Percentiles rank a stretch among this genome's conserved stretches.
Evolutionary conservation across 2,113 vertebrate species (phyloP).

Genomic region (Mohoua ochrocephala): DNA sequence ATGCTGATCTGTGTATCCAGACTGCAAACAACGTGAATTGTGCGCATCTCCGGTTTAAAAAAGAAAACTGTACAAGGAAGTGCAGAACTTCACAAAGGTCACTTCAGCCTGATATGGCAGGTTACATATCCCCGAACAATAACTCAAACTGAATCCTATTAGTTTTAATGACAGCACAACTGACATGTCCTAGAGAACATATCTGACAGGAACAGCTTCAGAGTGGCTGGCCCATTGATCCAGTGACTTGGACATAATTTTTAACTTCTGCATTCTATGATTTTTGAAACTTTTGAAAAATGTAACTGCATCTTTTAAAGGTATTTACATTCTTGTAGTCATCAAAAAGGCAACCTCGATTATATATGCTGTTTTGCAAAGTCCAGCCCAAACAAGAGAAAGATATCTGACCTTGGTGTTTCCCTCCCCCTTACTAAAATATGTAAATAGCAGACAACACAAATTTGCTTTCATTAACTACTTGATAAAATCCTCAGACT

Average conservation of each 20-base stretch:
- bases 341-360: not conserved
- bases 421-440: not conserved
- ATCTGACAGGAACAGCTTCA: not conserved
- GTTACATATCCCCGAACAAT: not conserved
- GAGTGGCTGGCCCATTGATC: not conserved
- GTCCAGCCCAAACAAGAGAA: not conserved
- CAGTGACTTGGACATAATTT: not conserved
- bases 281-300: not conserved
- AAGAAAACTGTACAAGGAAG: not conserved
- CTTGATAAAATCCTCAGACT: not conserved
- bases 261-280: not conserved
- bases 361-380: not conserved
- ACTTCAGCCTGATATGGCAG: not conserved
- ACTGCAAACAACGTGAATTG: not conserved
- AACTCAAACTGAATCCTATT: not conserved
- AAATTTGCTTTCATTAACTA: not conserved
- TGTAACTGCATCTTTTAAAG: not conserved
- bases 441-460: not conserved
- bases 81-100: not conserved
- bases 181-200: not conserved
- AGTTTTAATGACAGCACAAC: not conserved
- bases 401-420: not conserved
- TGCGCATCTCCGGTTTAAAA: not conserved
- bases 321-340: not conserved
- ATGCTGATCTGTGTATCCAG: not conserved